Conservation (phyloP, 2,888 invertebrate genomes). For the Chloroclysta siterata region DNA sequence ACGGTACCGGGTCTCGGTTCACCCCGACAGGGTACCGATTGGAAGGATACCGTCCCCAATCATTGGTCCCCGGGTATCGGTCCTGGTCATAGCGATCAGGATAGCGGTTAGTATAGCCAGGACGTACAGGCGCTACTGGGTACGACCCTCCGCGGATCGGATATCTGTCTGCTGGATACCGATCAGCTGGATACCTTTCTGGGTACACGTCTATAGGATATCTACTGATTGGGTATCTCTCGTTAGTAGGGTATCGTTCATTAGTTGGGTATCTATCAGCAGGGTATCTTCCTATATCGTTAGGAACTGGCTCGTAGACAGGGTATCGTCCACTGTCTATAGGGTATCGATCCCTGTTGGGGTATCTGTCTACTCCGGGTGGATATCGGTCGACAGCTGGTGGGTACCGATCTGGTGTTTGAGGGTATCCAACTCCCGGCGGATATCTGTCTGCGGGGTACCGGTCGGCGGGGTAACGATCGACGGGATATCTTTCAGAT, state of each 20-base stretch:
- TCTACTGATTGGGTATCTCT: slow-evolving; percentile 65
- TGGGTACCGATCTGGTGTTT: slow-evolving; percentile 71
- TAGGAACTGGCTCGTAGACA: slow-evolving; percentile 66
- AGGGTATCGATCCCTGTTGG: slow-evolving; percentile 43
- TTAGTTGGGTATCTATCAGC: slow-evolving; percentile 64
- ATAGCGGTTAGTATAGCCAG: slow-evolving; percentile 66
- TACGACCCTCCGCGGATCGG: slow-evolving; percentile 67
- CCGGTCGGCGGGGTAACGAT: slow-evolving; percentile 73
- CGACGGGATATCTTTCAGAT: slow-evolving; percentile 77
- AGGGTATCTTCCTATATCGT: slow-evolving; percentile 67
- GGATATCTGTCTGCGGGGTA: slow-evolving; percentile 74
- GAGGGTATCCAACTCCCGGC: slow-evolving; percentile 70
- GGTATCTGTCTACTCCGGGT: slow-evolving; percentile 68
- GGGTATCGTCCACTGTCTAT: slow-evolving; percentile 48
- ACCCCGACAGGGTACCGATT: slow-evolving; percentile 78
- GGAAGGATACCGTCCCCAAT: slow-evolving; percentile 77
- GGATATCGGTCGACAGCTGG: slow-evolving; percentile 79
- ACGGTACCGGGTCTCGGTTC: slow-evolving; percentile 79
- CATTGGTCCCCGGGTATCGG: slow-evolving; percentile 62
- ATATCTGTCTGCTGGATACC: slow-evolving; percentile 69
- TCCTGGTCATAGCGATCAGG: slow-evolving; percentile 82
- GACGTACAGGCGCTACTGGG: slow-evolving; percentile 56
- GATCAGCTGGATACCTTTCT: slow-evolving; percentile 65
- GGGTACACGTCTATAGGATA: slow-evolving; percentile 69
- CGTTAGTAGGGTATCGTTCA: slow-evolving; percentile 63